These are phyloP conservation scores for Oscheius myriophilus DNA, from an alignment of 2,888 invertebrate genomes.

Conservation along the genomic window DNA sequence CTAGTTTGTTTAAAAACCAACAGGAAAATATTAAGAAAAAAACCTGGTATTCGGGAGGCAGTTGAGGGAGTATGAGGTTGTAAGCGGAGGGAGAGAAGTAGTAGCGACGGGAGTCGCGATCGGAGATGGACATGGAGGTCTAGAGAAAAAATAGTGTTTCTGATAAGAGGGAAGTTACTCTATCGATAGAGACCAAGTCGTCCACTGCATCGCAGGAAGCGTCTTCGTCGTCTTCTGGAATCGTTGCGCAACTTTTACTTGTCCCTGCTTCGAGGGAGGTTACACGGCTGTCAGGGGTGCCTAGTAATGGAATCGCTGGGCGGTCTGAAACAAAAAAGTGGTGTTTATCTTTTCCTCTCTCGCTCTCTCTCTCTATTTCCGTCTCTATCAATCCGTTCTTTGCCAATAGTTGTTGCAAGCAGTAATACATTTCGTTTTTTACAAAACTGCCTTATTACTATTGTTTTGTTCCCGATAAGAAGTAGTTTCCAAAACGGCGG, in stretches of 20 bases:
- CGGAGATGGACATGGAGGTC: slow-evolving; percentile 51
- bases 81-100: slow-evolving; percentile 42
- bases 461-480: too few species aligned
- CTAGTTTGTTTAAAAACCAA: background rate
- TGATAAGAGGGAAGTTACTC: slow-evolving; percentile 38
- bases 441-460: too few species aligned
- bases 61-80: slow-evolving; percentile 47
- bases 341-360: background rate
- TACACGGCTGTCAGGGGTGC: slow-evolving; percentile 65
- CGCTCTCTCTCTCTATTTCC: too few species aligned
- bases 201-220: slow-evolving; percentile 41
- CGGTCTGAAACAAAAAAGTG: slow-evolving; percentile 43
- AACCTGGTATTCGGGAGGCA: slow-evolving; percentile 56
- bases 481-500: too few species aligned
- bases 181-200: slow-evolving; percentile 64
- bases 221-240: slow-evolving; percentile 65
- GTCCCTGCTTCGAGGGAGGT: slow-evolving; percentile 65
- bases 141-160: too few species aligned
- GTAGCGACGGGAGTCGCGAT: slow-evolving; percentile 37
- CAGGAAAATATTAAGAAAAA: background rate
- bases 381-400: too few species aligned
- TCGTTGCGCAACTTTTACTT: slow-evolving; percentile 66
- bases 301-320: slow-evolving; percentile 51
- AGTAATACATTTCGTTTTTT: too few species aligned
- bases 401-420: too few species aligned